A percentile compares a stretch with the other conserved stretches of the same genome.
phyloP scores from a whole-genome alignment of 2,888 invertebrate genomes.

The Tethea ocularis region DNA sequence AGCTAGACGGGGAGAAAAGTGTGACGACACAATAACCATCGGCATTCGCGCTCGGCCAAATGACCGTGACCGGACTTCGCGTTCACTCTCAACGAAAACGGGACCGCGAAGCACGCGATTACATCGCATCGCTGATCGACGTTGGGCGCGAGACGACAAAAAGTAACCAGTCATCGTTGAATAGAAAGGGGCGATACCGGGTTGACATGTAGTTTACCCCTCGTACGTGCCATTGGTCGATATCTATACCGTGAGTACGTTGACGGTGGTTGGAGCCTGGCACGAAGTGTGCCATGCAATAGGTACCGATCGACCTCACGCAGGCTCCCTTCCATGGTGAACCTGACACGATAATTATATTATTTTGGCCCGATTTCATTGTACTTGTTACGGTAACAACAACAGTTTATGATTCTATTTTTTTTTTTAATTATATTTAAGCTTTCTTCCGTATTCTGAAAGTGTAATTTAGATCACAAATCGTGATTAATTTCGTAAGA shows the following conservation, averaged over 20 bases:
- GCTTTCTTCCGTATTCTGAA: too few species aligned
- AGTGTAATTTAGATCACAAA: neutral
- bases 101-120: constrained; percentile 50
- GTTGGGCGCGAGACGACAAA: constrained; percentile 38
- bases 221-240: constrained; percentile 7
- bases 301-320: constrained; percentile 62
- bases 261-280: constrained; percentile 69
- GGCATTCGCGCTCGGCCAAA: constrained; percentile 51
- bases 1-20: constrained; percentile 43
- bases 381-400: neutral
- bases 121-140: constrained; percentile 44
- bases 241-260: constrained; percentile 57
- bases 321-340: constrained; percentile 52
- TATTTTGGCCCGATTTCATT: constrained; percentile 25
- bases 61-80: constrained; percentile 67
- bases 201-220: constrained; percentile 40
- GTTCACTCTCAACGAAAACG: constrained; percentile 67
- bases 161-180: constrained; percentile 32
- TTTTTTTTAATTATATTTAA: too few species aligned
- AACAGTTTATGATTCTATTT: too few species aligned
- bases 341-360: constrained; percentile 56
- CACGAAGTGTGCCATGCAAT: constrained; percentile 62
- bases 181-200: constrained; percentile 36
- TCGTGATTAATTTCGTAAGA: constrained; percentile 26
- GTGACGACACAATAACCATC: constrained; percentile 51